Conservation (phyloP, 1,140 invertebrate genomes). For the Sminthurides bifidus region DNA sequence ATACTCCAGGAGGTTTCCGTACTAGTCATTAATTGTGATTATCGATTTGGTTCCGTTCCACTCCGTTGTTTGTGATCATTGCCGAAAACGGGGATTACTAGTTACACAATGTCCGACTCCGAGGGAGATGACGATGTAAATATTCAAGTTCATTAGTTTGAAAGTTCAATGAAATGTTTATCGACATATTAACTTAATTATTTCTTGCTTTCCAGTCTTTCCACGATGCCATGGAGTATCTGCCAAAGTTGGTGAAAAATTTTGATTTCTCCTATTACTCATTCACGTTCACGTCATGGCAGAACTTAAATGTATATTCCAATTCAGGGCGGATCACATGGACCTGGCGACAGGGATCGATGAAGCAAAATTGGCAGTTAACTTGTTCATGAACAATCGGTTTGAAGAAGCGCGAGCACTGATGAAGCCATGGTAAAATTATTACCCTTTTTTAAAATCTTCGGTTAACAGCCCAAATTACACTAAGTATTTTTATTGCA, state of each 20-base stretch:
- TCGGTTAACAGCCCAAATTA: not conserved
- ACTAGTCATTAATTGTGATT: too few relatives aligned
- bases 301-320: too few relatives aligned
- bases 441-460: not conserved
- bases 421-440: conserved; percentile 56
- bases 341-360: conserved; percentile 51
- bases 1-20: too few relatives aligned
- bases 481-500: conserved; percentile 34
- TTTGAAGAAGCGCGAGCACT: conserved; percentile 64
- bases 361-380: conserved; percentile 56
- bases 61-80: too few relatives aligned
- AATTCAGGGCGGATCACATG: conserved; percentile 36
- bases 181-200: conserved; percentile 1
- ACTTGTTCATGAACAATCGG: conserved; percentile 78
- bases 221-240: conserved; percentile 29
- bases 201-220: conserved; percentile 22
- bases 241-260: conserved; percentile 23
- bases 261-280: too few relatives aligned
- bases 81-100: too few relatives aligned
- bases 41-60: too few relatives aligned
- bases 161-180: not conserved
- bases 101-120: conserved; percentile 25
- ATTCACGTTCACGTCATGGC: too few relatives aligned
- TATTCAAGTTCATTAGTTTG: not conserved
- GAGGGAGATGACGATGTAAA: conserved; percentile 25